These are phyloP conservation scores for Probaryconus sp. DNA, from an alignment of 1,140 invertebrate genomes.

Conservation along the genomic window DNA sequence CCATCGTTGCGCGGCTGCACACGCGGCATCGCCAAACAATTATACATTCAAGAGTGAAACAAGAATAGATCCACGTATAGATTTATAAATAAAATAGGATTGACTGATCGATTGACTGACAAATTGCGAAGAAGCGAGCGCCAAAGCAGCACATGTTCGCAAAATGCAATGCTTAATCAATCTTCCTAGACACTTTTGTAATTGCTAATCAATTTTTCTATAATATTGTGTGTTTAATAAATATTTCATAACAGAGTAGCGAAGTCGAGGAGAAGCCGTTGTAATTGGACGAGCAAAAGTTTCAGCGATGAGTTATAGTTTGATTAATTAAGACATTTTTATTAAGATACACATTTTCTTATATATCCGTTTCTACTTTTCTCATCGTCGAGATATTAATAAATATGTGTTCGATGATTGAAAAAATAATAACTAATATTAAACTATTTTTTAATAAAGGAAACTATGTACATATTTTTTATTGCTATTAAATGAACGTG, in stretches of 20 bases:
- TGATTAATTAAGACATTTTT: too few relatives aligned
- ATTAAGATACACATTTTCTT: too few relatives aligned
- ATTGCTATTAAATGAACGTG: too few relatives aligned
- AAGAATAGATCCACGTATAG: slow-evolving; percentile 4
- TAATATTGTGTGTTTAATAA: not conserved
- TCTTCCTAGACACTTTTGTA: slow-evolving; percentile 26
- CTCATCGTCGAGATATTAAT: too few relatives aligned
- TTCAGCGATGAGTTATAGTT: too few relatives aligned
- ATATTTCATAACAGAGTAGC: slow-evolving; percentile 2
- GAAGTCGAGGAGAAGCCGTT: not conserved
- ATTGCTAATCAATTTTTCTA: slow-evolving; percentile 32
- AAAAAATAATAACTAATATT: too few relatives aligned
- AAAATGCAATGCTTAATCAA: slow-evolving; percentile 25
- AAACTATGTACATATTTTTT: too few relatives aligned
- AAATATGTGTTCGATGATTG: too few relatives aligned
- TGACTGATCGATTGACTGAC: slow-evolving; percentile 37
- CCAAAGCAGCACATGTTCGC: slow-evolving; percentile 20
- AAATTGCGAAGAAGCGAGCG: slow-evolving; percentile 29
- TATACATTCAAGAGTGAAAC: slow-evolving; percentile 10
- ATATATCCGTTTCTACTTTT: too few relatives aligned
- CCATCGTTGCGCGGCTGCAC: slow-evolving; percentile 27
- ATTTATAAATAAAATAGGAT: slow-evolving; percentile 46
- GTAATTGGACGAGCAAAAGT: not conserved
- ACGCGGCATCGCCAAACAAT: slow-evolving; percentile 9
- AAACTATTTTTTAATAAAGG: too few relatives aligned